A percentile compares a stretch with the other conserved stretches of the same genome.
These are phyloP conservation scores for Leucopsar rothschildi DNA, from an alignment of 2,113 vertebrate genomes.

Conservation along the genomic window DNA sequence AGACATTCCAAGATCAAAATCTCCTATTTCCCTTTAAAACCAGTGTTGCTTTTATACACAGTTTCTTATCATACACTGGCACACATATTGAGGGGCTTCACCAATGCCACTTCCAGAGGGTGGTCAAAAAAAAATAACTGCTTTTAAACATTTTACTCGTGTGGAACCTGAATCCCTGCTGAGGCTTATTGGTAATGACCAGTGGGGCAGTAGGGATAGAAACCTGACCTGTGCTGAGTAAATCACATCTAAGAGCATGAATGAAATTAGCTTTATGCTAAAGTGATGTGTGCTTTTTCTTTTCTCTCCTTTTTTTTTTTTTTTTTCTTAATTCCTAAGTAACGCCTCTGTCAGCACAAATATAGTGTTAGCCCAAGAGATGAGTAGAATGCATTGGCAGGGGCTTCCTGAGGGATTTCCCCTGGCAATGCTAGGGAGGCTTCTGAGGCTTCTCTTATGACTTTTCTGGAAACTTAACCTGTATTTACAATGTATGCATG, in stretches of 20 bases:
- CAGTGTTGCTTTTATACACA: background rate
- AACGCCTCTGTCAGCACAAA: background rate
- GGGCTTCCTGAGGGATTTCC: background rate
- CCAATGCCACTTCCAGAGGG: background rate
- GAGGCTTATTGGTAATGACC: background rate
- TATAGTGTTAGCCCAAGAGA: background rate
- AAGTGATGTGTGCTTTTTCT: background rate
- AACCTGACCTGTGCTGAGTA: background rate
- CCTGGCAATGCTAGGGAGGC: background rate
- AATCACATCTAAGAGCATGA: background rate
- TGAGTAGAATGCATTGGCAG: background rate
- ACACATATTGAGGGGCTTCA: background rate
- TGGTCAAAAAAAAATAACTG: background rate
- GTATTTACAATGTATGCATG: background rate
- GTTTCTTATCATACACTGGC: background rate
- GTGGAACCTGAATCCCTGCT: background rate
- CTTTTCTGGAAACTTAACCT: background rate
- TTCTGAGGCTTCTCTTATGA: background rate
- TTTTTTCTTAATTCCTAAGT: background rate
- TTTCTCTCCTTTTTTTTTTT: too few species aligned
- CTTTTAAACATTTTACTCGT: background rate
- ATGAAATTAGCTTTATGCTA: background rate
- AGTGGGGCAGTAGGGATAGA: background rate
- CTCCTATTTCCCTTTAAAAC: background rate
- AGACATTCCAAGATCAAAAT: background rate